Percentiles rank a stretch among this genome's conserved stretches.
Conservation (phyloP, 2,888 invertebrate genomes). For the Caenorhabditis sp. region DNA sequence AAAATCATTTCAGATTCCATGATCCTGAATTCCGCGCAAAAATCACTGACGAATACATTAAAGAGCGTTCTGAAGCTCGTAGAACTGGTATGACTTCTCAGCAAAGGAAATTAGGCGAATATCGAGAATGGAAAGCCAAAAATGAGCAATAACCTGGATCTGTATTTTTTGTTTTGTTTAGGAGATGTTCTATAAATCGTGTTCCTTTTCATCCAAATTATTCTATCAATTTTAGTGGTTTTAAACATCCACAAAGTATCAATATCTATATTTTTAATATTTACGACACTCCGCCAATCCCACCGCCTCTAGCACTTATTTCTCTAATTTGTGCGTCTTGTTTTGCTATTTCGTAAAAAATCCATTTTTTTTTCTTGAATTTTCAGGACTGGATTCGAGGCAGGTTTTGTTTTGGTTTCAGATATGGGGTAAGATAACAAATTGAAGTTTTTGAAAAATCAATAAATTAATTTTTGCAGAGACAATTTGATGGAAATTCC, state of each 20-base stretch:
- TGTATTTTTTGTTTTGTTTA: conserved; percentile 8
- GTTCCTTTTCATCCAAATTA: too few relatives aligned
- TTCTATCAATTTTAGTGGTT: too few relatives aligned
- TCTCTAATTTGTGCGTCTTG: background rate
- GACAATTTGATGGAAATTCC: conserved; percentile 35
- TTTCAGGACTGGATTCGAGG: background rate
- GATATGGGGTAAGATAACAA: conserved; percentile 43
- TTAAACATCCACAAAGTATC: too few relatives aligned
- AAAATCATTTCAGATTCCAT: conserved; percentile 58
- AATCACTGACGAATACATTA: conserved; percentile 65
- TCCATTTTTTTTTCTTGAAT: background rate
- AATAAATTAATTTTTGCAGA: conserved; percentile 15
- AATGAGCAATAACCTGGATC: conserved; percentile 16
- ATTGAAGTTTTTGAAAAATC: background rate
- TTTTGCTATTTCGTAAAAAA: background rate
- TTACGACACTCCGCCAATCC: background rate
- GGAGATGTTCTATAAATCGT: background rate
- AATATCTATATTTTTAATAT: too few relatives aligned
- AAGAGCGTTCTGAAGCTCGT: conserved; percentile 50
- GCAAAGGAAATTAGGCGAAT: conserved; percentile 62
- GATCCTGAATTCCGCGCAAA: conserved; percentile 62
- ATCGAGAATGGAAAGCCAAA: conserved; percentile 62
- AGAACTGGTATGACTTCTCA: conserved; percentile 56
- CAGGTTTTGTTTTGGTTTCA: conserved; percentile 17
- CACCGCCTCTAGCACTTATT: background rate